phyloP scores from a whole-genome alignment of 2,888 invertebrate species.

The Podabrus alpinus region DNA sequence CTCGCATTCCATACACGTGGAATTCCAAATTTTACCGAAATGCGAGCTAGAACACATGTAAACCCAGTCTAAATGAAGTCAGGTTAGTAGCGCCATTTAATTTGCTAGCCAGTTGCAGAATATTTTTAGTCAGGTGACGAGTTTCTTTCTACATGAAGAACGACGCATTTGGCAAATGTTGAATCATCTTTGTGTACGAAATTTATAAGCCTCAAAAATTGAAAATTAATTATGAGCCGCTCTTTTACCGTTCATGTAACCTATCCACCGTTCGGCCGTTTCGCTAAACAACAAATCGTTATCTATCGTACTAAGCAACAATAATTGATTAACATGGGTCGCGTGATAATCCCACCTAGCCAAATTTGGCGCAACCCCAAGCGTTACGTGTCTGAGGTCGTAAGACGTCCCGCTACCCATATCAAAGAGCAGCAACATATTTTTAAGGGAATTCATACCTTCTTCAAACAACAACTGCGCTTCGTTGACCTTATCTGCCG shows the following conservation, averaged over 20 bases:
- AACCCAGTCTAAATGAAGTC: no score
- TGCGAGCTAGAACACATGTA: no score
- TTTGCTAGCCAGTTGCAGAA: no score
- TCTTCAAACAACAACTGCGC: constrained; percentile 79
- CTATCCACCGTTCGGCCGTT: constrained; percentile 91
- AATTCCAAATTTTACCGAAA: no score
- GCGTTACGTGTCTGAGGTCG: constrained; percentile 90
- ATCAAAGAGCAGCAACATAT: constrained; percentile 88
- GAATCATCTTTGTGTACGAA: not conserved
- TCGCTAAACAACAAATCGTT: constrained; percentile 78
- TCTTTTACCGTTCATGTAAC: constrained; percentile 92
- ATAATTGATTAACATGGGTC: constrained; percentile 94
- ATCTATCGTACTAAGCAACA: constrained; percentile 85
- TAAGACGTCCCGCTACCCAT: constrained; percentile 95
- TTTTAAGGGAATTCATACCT: constrained; percentile 85
- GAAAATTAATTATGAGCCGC: constrained; percentile 84
- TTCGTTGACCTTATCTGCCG: constrained; percentile 69
- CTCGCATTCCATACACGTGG: no score
- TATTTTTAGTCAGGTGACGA: no score
- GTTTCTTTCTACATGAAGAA: no score
- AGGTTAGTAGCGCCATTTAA: no score
- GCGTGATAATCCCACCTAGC: constrained; percentile 99
- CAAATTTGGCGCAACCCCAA: constrained; percentile 88
- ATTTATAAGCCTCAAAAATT: not conserved
- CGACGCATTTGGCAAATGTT: not conserved